A percentile compares a stretch with the other conserved stretches of the same genome.
Conservation (phyloP, 1,140 invertebrate species). For the Lasioglossum baleicum region DNA sequence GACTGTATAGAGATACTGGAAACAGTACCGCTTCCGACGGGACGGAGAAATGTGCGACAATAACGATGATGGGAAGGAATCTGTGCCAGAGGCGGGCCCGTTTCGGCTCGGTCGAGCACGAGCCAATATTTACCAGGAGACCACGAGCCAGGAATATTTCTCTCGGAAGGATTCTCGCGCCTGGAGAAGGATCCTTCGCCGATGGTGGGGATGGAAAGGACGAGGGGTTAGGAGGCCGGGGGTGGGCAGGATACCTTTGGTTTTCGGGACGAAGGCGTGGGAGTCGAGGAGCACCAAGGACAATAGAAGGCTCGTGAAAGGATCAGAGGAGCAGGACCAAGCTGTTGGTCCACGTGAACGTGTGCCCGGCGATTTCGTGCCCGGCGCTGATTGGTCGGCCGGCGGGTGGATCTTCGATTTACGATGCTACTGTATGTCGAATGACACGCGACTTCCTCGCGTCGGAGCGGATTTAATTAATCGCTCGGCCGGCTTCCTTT, state of each 20-base stretch:
- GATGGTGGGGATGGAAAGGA: constrained; percentile 8
- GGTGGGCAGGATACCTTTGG: constrained; percentile 28
- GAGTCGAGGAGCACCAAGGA: constrained; percentile 69
- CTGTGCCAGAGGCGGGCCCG: neutral
- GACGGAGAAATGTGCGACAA: no score
- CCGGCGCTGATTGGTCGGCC: constrained; percentile 54
- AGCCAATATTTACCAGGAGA: constrained; percentile 76
- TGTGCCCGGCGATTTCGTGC: constrained; percentile 34
- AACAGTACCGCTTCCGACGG: no score
- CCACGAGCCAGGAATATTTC: constrained; percentile 61
- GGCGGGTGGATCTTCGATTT: constrained; percentile 62
- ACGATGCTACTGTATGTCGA: constrained; percentile 49
- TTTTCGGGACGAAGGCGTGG: constrained; percentile 58
- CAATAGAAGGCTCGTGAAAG: constrained; percentile 72
- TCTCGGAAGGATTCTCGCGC: constrained; percentile 13
- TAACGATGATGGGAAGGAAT: no score
- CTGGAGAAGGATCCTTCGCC: constrained; percentile 2
- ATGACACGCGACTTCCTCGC: constrained; percentile 57
- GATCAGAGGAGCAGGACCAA: constrained; percentile 75
- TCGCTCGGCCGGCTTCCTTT: neutral
- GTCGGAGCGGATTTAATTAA: constrained; percentile 43
- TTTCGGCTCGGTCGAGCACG: constrained; percentile 68
- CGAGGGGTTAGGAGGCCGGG: neutral
- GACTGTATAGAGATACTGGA: no score
- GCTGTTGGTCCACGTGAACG: constrained; percentile 49